Percentiles rank a stretch among this genome's conserved stretches.
These are phyloP conservation scores for Peromyscus californicus DNA, from an alignment of 2,113 vertebrate genomes.

Conservation along the genomic window DNA sequence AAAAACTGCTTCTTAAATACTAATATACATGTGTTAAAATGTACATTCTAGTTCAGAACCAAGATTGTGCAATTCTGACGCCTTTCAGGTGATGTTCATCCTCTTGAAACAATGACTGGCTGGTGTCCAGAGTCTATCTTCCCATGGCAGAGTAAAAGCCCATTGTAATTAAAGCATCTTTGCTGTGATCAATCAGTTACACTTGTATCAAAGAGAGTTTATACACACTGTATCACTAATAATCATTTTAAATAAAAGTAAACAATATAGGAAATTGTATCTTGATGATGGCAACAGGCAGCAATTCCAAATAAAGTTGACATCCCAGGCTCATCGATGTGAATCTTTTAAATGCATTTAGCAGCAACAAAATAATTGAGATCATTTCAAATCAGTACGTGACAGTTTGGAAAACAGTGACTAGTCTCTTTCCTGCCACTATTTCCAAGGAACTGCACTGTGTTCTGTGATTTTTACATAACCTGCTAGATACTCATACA, in stretches of 20 bases:
- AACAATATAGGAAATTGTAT: background rate
- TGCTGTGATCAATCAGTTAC: background rate
- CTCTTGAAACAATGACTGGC: background rate
- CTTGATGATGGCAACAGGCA: background rate
- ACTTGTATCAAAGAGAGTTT: background rate
- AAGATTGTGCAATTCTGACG: background rate
- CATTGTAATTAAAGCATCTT: background rate
- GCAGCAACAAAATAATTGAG: background rate
- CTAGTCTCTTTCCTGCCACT: background rate
- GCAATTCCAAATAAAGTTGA: background rate
- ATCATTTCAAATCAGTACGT: background rate
- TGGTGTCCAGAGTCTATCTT: background rate
- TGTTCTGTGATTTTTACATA: background rate
- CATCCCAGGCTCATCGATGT: background rate
- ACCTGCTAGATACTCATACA: background rate
- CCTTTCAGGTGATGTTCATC: background rate
- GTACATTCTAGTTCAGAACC: background rate
- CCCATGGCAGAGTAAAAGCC: background rate
- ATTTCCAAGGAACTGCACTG: background rate
- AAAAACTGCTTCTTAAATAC: background rate
- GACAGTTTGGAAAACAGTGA: background rate
- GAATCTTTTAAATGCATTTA: background rate
- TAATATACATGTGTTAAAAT: background rate
- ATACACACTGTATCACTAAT: background rate
- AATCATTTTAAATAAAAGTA: slow-evolving; percentile 1